Conservation (phyloP, 2,888 invertebrate genomes). For the Acleris cristana region DNA sequence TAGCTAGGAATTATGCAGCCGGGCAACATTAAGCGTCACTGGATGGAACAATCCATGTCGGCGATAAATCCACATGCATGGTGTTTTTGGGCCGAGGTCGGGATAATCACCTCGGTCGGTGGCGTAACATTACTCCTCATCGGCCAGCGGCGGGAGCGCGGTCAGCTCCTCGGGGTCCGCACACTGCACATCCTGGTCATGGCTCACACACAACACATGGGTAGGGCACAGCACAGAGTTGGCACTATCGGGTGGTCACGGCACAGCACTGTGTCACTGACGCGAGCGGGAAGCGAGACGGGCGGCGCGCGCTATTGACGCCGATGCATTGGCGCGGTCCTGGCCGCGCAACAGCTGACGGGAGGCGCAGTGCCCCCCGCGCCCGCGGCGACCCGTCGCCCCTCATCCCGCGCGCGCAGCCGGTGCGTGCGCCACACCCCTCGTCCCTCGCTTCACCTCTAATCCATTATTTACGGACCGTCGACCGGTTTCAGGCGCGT, state of each 20-base stretch:
- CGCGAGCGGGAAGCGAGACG: constrained; percentile 52
- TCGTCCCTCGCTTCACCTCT: constrained; percentile 74
- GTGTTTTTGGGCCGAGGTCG: constrained; percentile 73
- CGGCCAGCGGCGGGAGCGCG: constrained; percentile 64
- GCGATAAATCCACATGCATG: constrained; percentile 62
- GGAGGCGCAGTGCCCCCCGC: constrained; percentile 74
- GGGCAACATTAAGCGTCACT: constrained; percentile 51
- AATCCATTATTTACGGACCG: constrained; percentile 83
- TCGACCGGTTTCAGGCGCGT: constrained; percentile 82
- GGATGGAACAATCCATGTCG: constrained; percentile 51
- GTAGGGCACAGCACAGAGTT: constrained; percentile 50
- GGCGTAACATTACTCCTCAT: constrained; percentile 81
- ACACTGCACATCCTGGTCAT: constrained; percentile 73
- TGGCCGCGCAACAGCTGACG: constrained; percentile 83
- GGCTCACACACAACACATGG: constrained; percentile 63
- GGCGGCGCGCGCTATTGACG: constrained; percentile 74
- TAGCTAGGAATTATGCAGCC: constrained; percentile 52
- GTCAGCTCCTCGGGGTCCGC: constrained; percentile 71
- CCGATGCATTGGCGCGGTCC: constrained; percentile 81
- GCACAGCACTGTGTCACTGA: constrained; percentile 67
- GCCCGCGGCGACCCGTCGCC: constrained; percentile 50
- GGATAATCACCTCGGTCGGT: constrained; percentile 83
- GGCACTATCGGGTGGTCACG: constrained; percentile 49
- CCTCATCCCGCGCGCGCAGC: constrained; percentile 67
- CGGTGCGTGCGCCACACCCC: constrained; percentile 73